Base-by-base conservation (phyloP, 2,797 vertebrate genomes). In the Selene dorsalis region DNA sequence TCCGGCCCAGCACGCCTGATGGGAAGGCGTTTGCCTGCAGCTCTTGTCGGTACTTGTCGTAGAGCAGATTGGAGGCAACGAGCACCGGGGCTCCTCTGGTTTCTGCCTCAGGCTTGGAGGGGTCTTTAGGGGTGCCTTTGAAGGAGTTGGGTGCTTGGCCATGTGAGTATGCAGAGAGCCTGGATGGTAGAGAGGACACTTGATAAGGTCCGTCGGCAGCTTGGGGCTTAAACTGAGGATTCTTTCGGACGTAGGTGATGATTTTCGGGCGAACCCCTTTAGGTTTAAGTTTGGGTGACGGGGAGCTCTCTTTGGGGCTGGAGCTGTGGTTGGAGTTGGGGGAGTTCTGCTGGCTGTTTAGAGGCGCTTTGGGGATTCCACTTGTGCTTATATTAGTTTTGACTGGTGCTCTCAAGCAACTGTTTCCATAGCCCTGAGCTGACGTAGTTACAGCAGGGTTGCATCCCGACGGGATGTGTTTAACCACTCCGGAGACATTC, bases 261-360 rank as follows among this genome's bases (percentile, higher is more conserved):
- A 99, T 99, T 94, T 98, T 99, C 61, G 98, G 98, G 6, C 98
- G 96, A 65, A 98, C 97, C 0, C 96, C 97, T 92, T 99, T 99
- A 73, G 97, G 97, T 79, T 97, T 98, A 16, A 91, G 92, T 88
- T 94, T 95, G 43, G 96, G 93, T 32, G 94, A 95, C 41, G 91
- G 90, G 6, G 92, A 93, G 75, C 83, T 97, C 91, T 18, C 90
- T 32, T 45, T 91, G 76, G 84, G 94, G 94, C 62, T 94, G 91
- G 28, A 74, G 57, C 59, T 93, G 79, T 75, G 93, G 95, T 76
- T 95, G 91, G 30, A 84, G 26, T 63, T 92, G 35, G 79, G 47
- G 41, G 87, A 95, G 72, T 93, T 95, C 56, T 94, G 94, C 80
- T 96, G 94, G 76, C 84, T 90, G 88, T 85, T 90, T 63, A 95